A percentile compares a stretch with the other conserved stretches of the same genome.
These are phyloP conservation scores for Fissipunctia ypsillon DNA, from an alignment of 2,888 invertebrate genomes.

Conservation along the genomic window DNA sequence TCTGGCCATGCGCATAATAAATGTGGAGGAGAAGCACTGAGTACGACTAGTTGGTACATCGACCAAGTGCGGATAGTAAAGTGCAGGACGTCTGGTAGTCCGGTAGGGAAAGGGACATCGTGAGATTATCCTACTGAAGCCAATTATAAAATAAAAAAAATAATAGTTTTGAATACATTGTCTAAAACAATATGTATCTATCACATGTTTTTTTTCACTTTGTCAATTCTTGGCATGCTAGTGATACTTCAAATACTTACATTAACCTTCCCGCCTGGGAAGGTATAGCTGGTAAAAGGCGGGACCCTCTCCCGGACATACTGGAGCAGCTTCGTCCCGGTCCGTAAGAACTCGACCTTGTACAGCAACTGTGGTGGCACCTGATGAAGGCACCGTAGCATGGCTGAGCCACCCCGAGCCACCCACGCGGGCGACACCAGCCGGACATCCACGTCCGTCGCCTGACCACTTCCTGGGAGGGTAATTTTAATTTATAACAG, in stretches of 20 bases:
- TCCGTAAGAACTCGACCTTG: constrained; percentile 92
- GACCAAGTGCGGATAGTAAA: too few relatives aligned
- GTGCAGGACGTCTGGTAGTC: too few relatives aligned
- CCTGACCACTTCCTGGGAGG: constrained; percentile 81
- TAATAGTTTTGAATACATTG: not conserved
- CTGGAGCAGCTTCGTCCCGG: constrained; percentile 93
- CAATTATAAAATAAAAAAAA: too few relatives aligned
- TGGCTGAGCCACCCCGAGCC: constrained; percentile 93
- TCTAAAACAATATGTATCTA: not conserved
- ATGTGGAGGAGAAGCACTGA: too few relatives aligned
- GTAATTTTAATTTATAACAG: constrained; percentile 16
- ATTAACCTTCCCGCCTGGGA: constrained; percentile 93
- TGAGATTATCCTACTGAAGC: too few relatives aligned
- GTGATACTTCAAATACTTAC: constrained; percentile 89
- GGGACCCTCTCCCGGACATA: constrained; percentile 94
- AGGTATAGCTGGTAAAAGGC: constrained; percentile 92
- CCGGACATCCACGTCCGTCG: constrained; percentile 91
- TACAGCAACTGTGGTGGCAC: constrained; percentile 94
- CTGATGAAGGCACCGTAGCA: constrained; percentile 94
- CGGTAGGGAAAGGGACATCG: too few relatives aligned
- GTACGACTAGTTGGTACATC: too few relatives aligned
- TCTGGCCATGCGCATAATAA: too few relatives aligned
- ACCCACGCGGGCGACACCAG: constrained; percentile 94
- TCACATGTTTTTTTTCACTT: too few relatives aligned
- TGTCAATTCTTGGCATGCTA: not conserved